A percentile compares a stretch with the other conserved stretches of the same genome.
Conservation (phyloP, 2,797 vertebrate genomes). For the Fundulus diaphanus region DNA sequence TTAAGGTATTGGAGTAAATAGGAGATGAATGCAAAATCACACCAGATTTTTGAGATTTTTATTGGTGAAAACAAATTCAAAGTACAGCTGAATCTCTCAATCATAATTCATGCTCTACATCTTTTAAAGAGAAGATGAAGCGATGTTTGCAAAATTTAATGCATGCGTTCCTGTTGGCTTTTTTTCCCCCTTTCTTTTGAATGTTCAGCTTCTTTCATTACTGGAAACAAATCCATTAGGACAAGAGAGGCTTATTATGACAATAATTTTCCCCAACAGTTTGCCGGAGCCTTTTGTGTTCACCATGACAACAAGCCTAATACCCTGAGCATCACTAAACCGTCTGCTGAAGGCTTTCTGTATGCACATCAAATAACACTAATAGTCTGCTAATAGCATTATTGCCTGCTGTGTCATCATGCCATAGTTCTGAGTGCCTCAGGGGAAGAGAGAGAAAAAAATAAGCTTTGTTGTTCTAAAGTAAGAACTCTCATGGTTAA, state of each 20-base stretch:
- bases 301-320: conserved; percentile 71
- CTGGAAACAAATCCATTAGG: conserved; percentile 61
- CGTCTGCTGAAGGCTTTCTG: conserved; percentile 69
- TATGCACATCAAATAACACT: conserved; percentile 72
- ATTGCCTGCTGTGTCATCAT: conserved; percentile 75
- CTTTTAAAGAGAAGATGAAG: conserved; percentile 2
- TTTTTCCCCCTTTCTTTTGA: conserved; percentile 6
- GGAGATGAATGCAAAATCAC: not conserved
- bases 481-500: conserved; percentile 37
- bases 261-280: conserved; percentile 51
- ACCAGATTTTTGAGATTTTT: not conserved
- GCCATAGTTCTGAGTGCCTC: conserved; percentile 55
- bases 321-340: conserved; percentile 72
- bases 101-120: not conserved
- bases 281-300: conserved; percentile 56
- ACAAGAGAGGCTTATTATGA: conserved; percentile 60
- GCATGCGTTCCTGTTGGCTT: conserved; percentile 12
- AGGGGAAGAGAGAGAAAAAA: conserved; percentile 50
- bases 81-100: not conserved
- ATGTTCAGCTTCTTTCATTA: conserved; percentile 46
- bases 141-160: not conserved
- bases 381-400: conserved; percentile 71
- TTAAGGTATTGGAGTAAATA: not conserved
- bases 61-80: not conserved
- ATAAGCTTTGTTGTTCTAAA: conserved; percentile 48